These are phyloP conservation scores for Myocastor coypus DNA, from an alignment of 2,113 vertebrate species.

Conservation along the genomic window DNA sequence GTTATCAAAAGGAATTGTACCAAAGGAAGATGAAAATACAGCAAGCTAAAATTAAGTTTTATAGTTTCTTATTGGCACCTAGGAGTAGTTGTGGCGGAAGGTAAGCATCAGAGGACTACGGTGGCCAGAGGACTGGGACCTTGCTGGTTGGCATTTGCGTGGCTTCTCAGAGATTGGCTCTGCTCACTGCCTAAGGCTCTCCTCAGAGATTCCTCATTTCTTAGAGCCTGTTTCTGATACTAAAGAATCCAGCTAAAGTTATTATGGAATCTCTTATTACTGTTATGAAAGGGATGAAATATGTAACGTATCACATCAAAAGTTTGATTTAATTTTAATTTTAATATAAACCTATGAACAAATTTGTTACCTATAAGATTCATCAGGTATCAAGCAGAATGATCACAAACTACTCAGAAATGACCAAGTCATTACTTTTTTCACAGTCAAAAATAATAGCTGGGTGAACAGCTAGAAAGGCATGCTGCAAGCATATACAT, in stretches of 20 bases:
- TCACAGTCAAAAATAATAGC: background rate
- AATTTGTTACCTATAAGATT: background rate
- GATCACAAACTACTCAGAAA: background rate
- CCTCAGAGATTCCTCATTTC: background rate
- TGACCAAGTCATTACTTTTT: background rate
- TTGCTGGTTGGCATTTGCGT: background rate
- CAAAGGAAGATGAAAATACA: background rate
- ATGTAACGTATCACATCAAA: background rate
- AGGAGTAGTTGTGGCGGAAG: background rate
- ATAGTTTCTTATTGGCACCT: background rate
- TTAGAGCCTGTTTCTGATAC: background rate
- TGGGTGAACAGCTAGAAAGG: background rate
- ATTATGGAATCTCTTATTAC: background rate
- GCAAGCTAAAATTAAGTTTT: background rate
- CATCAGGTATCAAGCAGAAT: background rate
- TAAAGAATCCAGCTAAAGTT: background rate
- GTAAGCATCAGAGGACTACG: background rate
- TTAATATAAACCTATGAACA: background rate
- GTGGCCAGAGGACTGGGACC: background rate
- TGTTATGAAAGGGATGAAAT: background rate
- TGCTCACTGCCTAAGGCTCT: background rate
- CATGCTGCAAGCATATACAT: background rate
- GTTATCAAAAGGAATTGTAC: background rate
- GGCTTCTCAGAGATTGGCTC: background rate
- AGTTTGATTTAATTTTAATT: slow-evolving; percentile 1